Percentiles rank a stretch among this genome's conserved stretches.
Evolutionary conservation across 2,113 vertebrate genomes (phyloP).

Genomic region (Microcebus murinus): DNA sequence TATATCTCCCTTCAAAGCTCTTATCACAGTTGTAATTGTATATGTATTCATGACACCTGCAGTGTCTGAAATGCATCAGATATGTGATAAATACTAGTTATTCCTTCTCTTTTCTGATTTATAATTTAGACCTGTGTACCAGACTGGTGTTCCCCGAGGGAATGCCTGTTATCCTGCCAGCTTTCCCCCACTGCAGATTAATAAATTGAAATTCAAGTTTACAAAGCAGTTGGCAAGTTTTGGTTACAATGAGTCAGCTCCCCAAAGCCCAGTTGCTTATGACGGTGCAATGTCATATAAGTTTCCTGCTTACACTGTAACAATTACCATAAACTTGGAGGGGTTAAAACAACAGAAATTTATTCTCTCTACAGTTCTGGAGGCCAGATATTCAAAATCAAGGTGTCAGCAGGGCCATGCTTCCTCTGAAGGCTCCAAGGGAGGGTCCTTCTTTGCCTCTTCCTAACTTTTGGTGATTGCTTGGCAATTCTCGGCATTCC

Average conservation of each 20-base stretch:
- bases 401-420: no score
- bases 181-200: not conserved
- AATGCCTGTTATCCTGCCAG: not conserved
- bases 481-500: not conserved
- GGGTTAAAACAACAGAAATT: not conserved
- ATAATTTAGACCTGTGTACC: not conserved
- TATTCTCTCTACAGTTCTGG: not conserved
- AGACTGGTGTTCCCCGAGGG: not conserved
- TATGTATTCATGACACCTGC: not conserved
- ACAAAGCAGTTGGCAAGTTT: not conserved
- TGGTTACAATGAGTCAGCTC: not conserved
- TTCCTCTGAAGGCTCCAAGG: not conserved
- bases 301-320: not conserved
- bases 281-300: not conserved
- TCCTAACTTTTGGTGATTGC: not conserved
- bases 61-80: not conserved
- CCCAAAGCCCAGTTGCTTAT: not conserved
- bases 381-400: not conserved
- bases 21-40: not conserved
- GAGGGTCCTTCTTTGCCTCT: not conserved
- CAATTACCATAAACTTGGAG: not conserved
- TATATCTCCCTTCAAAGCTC: not conserved
- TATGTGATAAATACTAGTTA: not conserved
- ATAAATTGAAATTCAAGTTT: conserved; percentile 13
- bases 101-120: not conserved